These are phyloP conservation scores for Apus apus DNA, from an alignment of 2,113 vertebrate genomes.

Conservation along the genomic window DNA sequence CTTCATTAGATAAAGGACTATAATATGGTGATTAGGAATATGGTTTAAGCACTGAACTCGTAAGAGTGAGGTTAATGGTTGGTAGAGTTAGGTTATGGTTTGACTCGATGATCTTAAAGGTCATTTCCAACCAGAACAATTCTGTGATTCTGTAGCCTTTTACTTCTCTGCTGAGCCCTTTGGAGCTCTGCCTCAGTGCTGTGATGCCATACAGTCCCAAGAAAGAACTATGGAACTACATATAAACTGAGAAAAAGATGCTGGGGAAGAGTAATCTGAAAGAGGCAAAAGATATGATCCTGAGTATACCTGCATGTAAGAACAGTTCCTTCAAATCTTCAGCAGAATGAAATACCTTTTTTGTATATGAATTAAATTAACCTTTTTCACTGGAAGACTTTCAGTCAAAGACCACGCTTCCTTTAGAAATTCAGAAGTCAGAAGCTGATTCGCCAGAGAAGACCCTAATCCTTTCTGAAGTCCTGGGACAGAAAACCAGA, in stretches of 20 bases:
- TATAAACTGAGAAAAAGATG: not conserved
- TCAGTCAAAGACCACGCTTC: not conserved
- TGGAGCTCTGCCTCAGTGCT: not conserved
- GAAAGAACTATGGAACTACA: not conserved
- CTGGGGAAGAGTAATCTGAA: not conserved
- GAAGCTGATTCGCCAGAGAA: not conserved
- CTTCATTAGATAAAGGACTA: not conserved
- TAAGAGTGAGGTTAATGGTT: no score
- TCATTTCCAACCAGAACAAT: no score
- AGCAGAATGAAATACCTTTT: not conserved
- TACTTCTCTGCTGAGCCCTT: not conserved
- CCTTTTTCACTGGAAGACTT: not conserved
- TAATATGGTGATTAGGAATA: no score
- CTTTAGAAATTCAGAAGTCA: not conserved
- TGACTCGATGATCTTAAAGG: no score
- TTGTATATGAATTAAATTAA: not conserved
- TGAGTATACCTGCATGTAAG: not conserved
- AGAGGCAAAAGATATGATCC: not conserved
- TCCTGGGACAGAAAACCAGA: not conserved
- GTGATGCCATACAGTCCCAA: not conserved
- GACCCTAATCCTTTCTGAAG: not conserved
- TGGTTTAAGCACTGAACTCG: no score
- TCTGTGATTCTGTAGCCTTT: not conserved
- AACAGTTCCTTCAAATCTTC: not conserved
- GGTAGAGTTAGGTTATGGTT: no score